phyloP scores from a whole-genome alignment of 2,113 vertebrate species.

The Sylvietta virens region DNA sequence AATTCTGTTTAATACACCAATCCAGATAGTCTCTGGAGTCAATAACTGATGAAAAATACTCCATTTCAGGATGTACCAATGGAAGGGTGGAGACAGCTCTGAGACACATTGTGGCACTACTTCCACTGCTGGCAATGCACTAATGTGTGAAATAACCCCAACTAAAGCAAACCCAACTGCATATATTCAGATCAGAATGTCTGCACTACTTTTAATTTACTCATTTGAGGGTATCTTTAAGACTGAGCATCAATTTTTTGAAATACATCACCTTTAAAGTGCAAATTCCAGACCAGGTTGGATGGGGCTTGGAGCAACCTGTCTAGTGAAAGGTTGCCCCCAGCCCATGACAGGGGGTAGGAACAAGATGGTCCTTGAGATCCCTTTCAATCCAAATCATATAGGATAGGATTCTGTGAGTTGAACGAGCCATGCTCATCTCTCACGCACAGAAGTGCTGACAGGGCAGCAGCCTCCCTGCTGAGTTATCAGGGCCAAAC shows the following conservation, averaged over 20 bases:
- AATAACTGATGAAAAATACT: not conserved
- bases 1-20: not conserved
- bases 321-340: not conserved
- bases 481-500: not conserved
- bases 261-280: not conserved
- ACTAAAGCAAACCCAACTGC: not conserved
- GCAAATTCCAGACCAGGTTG: accelerated
- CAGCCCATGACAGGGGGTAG: too few relatives aligned
- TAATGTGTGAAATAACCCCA: not conserved
- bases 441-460: not conserved
- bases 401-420: not conserved
- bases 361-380: not conserved
- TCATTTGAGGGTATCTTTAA: not conserved
- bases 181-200: not conserved
- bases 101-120: not conserved
- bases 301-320: not conserved
- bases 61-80: not conserved
- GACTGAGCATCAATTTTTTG: not conserved
- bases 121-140: not conserved
- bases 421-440: not conserved
- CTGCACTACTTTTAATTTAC: not conserved
- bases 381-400: not conserved
- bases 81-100: not conserved
- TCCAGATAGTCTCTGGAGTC: not conserved
- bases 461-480: not conserved